Base-by-base conservation (phyloP, 2,113 vertebrate genomes). In the Prolemur simus region DNA sequence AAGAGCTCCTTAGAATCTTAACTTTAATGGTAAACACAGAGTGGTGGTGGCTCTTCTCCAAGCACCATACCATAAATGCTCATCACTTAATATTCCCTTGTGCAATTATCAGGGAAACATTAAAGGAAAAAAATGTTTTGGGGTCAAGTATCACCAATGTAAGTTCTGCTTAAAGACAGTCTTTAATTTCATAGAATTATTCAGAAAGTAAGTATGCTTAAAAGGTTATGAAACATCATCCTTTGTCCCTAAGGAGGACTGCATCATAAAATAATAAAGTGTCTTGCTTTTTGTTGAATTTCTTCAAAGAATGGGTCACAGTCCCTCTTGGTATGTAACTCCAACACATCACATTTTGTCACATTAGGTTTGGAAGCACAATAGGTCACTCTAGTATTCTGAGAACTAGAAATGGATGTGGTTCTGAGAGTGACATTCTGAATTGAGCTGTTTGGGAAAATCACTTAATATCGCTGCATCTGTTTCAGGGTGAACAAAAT, bases 381-480 rank as follows among this genome's bases (percentile, higher is more conserved):
- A 37, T 68, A 94, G 69, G 39, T 97, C 94, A 89, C 68, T 64
- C 25, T 60, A 84, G 45, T 89, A 92, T 77, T 96, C 80, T 90
- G 89, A 95, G 87, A 96, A 92, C n/a, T 49, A 49, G 80, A 97
- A 96, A 89, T 52, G 25, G 64, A 90, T 71, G 47, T 87, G 58
- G 42, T 71, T 93, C 83, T 89, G 63, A 88, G 91, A 97, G 37
- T 89, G 82, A 92, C 77, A 80, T 91, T 91, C 91, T 91, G 83
- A 96, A 95, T 52, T 91, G 96, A 87, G 45, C 69, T 93, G 7
- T 94, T 96, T 92, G 87, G 58, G 54, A 52, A 95, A 68, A 95
- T 64, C 80, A 80, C 89, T 96, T 90, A 69, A 32, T 93, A 64
- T 82, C 39, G 73, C 64, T 78, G 45, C 25, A 86, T 76, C 68